Evolutionary conservation across 1,140 invertebrate species (phyloP).

Genomic region (Brachionus paranguensis): DNA sequence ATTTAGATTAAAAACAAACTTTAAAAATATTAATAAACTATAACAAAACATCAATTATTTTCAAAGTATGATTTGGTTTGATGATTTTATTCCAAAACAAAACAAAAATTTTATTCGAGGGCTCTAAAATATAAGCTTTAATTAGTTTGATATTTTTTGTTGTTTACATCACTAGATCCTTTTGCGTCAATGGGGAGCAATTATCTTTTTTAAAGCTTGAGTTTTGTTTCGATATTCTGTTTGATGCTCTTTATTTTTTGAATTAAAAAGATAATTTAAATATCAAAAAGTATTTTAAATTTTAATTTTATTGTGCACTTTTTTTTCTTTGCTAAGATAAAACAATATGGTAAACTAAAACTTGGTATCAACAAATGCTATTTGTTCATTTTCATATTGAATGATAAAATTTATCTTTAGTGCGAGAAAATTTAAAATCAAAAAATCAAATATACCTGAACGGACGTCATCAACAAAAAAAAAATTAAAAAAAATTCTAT

Average conservation of each 20-base stretch:
- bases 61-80: no score
- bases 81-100: no score
- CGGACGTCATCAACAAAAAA: neutral
- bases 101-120: no score
- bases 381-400: neutral
- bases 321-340: neutral
- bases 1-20: no score
- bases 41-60: no score
- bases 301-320: neutral
- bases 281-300: neutral
- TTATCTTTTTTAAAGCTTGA: conserved; percentile 4
- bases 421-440: neutral
- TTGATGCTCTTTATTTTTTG: neutral
- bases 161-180: neutral
- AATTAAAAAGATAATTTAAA: neutral
- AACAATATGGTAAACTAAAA: neutral
- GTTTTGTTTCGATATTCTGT: neutral
- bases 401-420: neutral
- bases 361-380: neutral
- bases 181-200: conserved; percentile 8
- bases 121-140: no score
- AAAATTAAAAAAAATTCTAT: neutral
- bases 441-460: neutral
- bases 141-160: neutral
- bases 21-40: no score